Evolutionary conservation across 1,140 invertebrate species (phyloP), one percentile per base, ranked within the genome.

Genomic region (Procambarus clarkii): DNA sequence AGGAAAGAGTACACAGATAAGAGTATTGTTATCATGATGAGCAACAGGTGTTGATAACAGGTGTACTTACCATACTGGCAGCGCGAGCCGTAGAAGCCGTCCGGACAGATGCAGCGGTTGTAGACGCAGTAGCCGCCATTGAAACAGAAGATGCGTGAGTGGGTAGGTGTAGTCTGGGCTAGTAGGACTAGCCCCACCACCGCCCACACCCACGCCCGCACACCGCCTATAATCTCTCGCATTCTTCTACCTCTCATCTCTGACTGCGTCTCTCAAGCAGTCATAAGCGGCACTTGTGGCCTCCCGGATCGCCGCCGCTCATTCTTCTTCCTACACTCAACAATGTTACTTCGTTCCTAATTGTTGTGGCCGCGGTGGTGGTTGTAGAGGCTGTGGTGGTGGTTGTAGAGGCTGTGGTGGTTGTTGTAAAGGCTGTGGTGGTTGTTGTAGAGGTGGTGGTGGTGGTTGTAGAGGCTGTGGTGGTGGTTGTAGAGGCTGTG

Each of bases 41-140:
- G 34, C 0, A 34, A 34, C 34, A 34, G 34, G 34, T 34, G 34
- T 34, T 34, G 34, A 54, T 3, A 54, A 24, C 46, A 79, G 45
- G 44, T 48, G 64, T 71, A 84, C 82, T 84, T 60, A 84, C 82
- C 82, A n/a, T 84, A 84, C 82, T 84, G 82, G 13, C 82, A 84
- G 58, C 58, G 82, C 8, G 82, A 69, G 24, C 82, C 82, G 60
- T 84, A 71, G 82, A 84, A 84, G 1, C 82, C 82, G 2, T 58
- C 46, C 2, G 60, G 58, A 84, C 82, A 84, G 82, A 84, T 84
- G 60, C 82, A 84, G 58, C 82, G 82, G 82, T 84, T 84, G 82
- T 71, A 84, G 8, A 84, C 60, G 24, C 82, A 84, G 24, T 58
- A 58, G 7, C 60, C 82, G 3, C 82, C 82, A 60, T 84, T 84